Percentiles rank a stretch among this genome's conserved stretches.
Conservation (phyloP, 1,140 invertebrate species). For the Ooceraea biroi region DNA sequence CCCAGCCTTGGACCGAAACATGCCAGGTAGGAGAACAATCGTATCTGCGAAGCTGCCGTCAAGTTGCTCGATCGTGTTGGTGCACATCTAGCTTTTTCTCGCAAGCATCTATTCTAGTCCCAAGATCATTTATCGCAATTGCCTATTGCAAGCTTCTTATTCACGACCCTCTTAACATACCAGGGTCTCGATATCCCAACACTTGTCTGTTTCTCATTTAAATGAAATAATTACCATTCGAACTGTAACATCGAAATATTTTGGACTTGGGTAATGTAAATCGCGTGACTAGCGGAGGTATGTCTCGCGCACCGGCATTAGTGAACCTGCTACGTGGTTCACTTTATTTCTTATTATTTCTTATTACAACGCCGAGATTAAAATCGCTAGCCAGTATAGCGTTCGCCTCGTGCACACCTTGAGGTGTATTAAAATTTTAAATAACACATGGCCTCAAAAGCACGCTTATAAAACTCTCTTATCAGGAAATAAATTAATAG, state of each 20-base stretch:
- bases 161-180: too few relatives aligned
- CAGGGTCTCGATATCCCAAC: too few relatives aligned
- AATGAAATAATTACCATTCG: conserved; percentile 48
- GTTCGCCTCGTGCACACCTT: conserved; percentile 19
- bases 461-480: conserved; percentile 39
- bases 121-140: not conserved
- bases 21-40: conserved; percentile 87
- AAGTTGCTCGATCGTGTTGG: conserved; percentile 51
- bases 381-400: conserved; percentile 47
- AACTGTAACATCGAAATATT: conserved; percentile 56
- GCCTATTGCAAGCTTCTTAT: too few relatives aligned
- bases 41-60: conserved; percentile 45
- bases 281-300: conserved; percentile 69
- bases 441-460: conserved; percentile 44
- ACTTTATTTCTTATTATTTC: conserved; percentile 74
- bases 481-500: conserved; percentile 22
- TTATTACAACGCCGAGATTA: conserved; percentile 72
- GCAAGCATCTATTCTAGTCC: too few relatives aligned
- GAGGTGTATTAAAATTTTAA: conserved; percentile 70
- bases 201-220: not conserved
- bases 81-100: conserved; percentile 5
- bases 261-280: conserved; percentile 62
- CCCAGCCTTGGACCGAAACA: conserved; percentile 88
- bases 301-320: conserved; percentile 65
- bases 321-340: conserved; percentile 46